phyloP scores from a whole-genome alignment of 2,888 invertebrate species.

The Euplexia lucipara region DNA sequence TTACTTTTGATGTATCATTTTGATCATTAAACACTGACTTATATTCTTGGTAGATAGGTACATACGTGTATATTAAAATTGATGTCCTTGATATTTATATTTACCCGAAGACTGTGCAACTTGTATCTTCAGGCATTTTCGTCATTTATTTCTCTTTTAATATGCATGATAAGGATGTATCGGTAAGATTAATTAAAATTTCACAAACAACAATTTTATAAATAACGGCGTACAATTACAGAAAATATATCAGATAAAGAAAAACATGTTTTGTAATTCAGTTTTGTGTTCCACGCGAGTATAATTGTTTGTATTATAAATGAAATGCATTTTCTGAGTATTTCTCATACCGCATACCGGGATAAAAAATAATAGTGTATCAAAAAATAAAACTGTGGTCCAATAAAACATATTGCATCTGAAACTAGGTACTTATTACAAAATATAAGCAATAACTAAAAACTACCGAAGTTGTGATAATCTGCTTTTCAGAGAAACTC shows the following conservation, averaged over 20 bases:
- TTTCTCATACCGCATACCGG: not conserved
- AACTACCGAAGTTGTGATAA: constrained; percentile 46
- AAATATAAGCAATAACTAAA: constrained; percentile 48
- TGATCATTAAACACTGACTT: constrained; percentile 60
- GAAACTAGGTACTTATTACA: constrained; percentile 37
- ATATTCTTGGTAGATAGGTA: constrained; percentile 57
- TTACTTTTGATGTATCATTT: constrained; percentile 48
- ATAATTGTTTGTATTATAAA: not conserved
- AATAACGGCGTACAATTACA: constrained; percentile 22
- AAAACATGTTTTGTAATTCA: constrained; percentile 5
- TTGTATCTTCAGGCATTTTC: no score
- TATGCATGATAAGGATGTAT: constrained; percentile 43
- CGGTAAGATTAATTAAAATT: constrained; percentile 1
- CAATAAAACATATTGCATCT: constrained; percentile 14
- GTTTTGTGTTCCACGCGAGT: constrained; percentile 4
- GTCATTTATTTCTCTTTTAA: constrained; percentile 39
- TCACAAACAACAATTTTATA: constrained; percentile 8
- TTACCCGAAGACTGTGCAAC: constrained; percentile 44
- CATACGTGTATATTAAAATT: constrained; percentile 41
- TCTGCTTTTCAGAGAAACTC: constrained; percentile 51
- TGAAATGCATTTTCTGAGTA: not conserved
- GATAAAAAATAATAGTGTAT: not conserved
- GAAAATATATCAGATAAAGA: not conserved
- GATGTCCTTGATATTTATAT: constrained; percentile 67
- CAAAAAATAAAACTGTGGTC: not conserved